These are phyloP conservation scores for Halocynthia roretzi DNA, from an alignment of 23 tunicate genomes.

Conservation along the genomic window DNA sequence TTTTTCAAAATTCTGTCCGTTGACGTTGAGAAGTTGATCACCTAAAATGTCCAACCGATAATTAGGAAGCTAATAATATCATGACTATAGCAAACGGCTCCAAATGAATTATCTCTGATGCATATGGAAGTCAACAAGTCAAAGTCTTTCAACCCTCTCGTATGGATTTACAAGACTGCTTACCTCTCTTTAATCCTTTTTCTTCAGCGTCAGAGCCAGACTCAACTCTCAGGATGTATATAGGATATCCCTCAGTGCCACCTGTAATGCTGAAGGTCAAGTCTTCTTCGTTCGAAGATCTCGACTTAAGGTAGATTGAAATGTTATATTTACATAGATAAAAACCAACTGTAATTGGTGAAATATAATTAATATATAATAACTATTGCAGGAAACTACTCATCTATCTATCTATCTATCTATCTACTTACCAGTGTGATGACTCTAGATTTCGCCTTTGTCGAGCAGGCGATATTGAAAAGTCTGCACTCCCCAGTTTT, in stretches of 20 bases:
- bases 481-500: conserved; percentile 53
- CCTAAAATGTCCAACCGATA: conserved; percentile 17
- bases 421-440: conserved; percentile 45
- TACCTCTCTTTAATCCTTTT: conserved; percentile 96
- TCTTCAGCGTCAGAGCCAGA: conserved; percentile 57
- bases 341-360: not conserved
- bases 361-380: not conserved
- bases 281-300: conserved; percentile 57
- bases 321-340: not conserved
- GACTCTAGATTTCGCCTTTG: conserved; percentile 79
- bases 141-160: not conserved
- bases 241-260: conserved; percentile 67
- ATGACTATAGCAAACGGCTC: not conserved
- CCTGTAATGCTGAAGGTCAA: conserved; percentile 80
- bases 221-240: conserved; percentile 57
- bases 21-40: conserved; percentile 72
- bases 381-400: not conserved
- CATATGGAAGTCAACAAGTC: not conserved
- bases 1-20: conserved; percentile 96
- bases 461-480: conserved; percentile 78
- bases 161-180: not conserved
- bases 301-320: conserved; percentile 24
- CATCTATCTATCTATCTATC: no score
- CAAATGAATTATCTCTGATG: not conserved
- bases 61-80: not conserved